Conservation (phyloP, 2,113 vertebrate species). For the Brachirus orientalis region DNA sequence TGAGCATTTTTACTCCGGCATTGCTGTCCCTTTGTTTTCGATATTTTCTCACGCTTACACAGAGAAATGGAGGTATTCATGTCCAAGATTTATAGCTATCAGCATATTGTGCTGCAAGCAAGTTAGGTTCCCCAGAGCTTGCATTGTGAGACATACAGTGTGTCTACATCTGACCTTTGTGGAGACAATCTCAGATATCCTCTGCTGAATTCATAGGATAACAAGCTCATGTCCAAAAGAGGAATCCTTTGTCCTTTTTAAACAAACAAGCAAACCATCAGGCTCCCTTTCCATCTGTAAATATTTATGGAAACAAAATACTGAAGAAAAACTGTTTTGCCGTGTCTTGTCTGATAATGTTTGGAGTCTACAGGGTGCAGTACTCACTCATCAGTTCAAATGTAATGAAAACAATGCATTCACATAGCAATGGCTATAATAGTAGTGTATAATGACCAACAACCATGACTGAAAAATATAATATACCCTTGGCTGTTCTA, state of each 20-base stretch:
- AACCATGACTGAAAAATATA: conserved; percentile 67
- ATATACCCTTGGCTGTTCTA: conserved; percentile 71
- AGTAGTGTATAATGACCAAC: conserved; percentile 61
- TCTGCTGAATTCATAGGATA: conserved; percentile 33
- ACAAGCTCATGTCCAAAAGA: conserved; percentile 42
- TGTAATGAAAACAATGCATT: conserved; percentile 53
- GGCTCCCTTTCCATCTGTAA: conserved; percentile 40
- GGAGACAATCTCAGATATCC: conserved; percentile 54
- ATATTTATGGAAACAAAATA: conserved; percentile 42
- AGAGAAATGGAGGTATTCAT: conserved; percentile 11
- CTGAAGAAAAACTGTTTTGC: conserved; percentile 21
- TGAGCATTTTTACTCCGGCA: neutral
- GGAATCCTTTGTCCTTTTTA: conserved; percentile 38
- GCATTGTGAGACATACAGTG: conserved; percentile 36
- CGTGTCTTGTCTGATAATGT: conserved; percentile 8
- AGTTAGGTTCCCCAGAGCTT: conserved; percentile 23
- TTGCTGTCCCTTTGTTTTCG: neutral
- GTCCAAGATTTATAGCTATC: conserved; percentile 12
- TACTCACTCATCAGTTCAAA: conserved; percentile 11
- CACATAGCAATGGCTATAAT: conserved; percentile 60
- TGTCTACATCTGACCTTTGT: conserved; percentile 49
- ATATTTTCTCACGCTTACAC: neutral
- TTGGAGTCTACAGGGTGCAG: conserved; percentile 15
- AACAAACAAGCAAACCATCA: conserved; percentile 39
- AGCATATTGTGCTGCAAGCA: conserved; percentile 11